Conservation (phyloP, 2,113 vertebrate species). For the Panurus biarmicus region DNA sequence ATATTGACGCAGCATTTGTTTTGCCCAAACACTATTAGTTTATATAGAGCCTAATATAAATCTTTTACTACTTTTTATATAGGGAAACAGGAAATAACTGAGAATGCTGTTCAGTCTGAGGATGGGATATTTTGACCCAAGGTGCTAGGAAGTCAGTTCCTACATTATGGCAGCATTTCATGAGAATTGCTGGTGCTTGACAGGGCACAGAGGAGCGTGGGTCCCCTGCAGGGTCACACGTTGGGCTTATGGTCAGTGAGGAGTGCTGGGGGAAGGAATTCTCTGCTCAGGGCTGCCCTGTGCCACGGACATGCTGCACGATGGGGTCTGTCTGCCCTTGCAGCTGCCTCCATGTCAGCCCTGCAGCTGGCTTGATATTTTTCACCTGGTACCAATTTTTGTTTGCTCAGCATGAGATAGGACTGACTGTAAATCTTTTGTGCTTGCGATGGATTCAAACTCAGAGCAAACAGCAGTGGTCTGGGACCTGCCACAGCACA, state of each 20-base stretch:
- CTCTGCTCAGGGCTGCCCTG: not conserved
- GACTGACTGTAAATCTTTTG: not conserved
- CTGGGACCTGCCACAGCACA: not conserved
- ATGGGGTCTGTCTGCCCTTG: not conserved
- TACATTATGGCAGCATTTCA: not conserved
- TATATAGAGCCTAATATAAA: not conserved
- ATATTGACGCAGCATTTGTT: not conserved
- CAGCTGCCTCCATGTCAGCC: not conserved
- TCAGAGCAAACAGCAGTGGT: not conserved
- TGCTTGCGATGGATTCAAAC: accelerated
- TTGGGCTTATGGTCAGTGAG: not conserved
- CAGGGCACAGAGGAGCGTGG: not conserved
- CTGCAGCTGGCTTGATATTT: not conserved
- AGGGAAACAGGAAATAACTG: not conserved
- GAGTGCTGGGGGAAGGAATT: not conserved
- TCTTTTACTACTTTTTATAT: not conserved
- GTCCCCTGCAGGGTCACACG: accelerated
- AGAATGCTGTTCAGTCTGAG: not conserved
- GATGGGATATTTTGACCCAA: not conserved
- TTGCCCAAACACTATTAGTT: not conserved
- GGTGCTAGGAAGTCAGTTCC: not conserved
- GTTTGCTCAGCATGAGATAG: not conserved
- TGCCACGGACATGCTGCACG: accelerated
- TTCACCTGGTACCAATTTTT: not conserved
- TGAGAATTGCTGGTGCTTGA: not conserved